Base-by-base conservation (phyloP, 2,113 vertebrate species). In the Pleuronectes platessa region DNA sequence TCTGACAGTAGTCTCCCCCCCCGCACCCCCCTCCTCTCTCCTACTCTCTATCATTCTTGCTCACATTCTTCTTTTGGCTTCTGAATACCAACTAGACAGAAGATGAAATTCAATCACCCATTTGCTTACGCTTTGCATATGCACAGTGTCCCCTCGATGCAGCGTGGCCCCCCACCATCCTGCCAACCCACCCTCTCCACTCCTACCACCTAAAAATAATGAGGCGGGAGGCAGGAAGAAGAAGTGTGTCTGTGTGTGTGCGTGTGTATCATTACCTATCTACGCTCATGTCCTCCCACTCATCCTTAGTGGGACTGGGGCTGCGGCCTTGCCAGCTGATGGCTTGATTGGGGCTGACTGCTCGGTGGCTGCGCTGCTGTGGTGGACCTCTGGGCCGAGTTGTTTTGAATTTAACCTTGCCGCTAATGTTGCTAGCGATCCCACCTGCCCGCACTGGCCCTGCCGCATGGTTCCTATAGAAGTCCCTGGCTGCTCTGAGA, bases 31-130 rank as follows among this genome's bases (percentile, higher is more conserved):
- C 78, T 71, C 74, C 82, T 80, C 87, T 86, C 83, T 73, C 81
- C 78, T 80, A 79, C 86, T 86, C 79, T 79, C 86, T 96, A 96
- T 96, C 97, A 96, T 92, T 96, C 95, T 95, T 82, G 79, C 83
- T 96, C 94, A 94, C 84, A 88, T 86, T 89, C 90, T 91, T 91
- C 79, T 83, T 86, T 95, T 91, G 90, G 86, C 87, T 91, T 77
- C 82, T 93, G 96, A 98, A 99, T 99, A 99, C 95, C 95, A 98
- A 98, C 96, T 96, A 96, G 94, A 96, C 96, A 96, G 96, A 96
- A 95, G 94, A 92, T 97, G 96, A 96, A 97, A 98, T 97, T 97
- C 97, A 97, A 96, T 96, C 95, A 96, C 95, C 96, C 95, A 97
- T 97, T 97, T 97, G 94, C 96, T 95, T 94, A 95, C 82, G 83